phyloP scores from a whole-genome alignment of 2,888 invertebrate species.

The Chalcosyrphus nemorum region DNA sequence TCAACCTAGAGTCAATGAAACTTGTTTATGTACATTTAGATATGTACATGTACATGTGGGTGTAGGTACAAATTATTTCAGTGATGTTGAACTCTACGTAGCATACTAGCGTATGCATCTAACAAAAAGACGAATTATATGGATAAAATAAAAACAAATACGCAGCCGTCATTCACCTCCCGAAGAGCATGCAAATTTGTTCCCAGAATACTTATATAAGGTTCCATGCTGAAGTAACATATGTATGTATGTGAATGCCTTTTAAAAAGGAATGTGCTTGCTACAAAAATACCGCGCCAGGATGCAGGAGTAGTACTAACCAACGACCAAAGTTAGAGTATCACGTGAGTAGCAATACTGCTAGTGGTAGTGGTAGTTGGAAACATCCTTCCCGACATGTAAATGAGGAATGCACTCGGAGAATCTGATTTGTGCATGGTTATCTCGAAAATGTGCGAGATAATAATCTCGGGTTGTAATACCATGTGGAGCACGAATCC shows the following conservation, averaged over 20 bases:
- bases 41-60: too few species aligned
- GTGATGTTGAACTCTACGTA: too few species aligned
- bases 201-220: too few species aligned
- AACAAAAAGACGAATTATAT: too few species aligned
- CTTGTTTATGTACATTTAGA: too few species aligned
- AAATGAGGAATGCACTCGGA: slow-evolving; percentile 52
- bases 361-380: neutral
- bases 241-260: neutral
- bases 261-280: neutral
- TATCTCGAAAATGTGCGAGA: slow-evolving; percentile 26
- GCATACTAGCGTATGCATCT: too few species aligned
- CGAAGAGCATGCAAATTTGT: too few species aligned
- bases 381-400: slow-evolving; percentile 37
- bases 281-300: neutral
- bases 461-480: slow-evolving; percentile 24
- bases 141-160: too few species aligned
- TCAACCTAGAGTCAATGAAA: too few species aligned
- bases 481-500: slow-evolving; percentile 34
- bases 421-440: slow-evolving; percentile 55
- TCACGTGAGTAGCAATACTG: neutral
- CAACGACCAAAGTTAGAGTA: neutral
- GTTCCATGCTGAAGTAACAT: too few species aligned
- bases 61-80: too few species aligned
- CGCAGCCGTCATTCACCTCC: too few species aligned
- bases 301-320: neutral